Conservation (phyloP, 2,888 invertebrate genomes). For the Troglohyphantes excavatus region DNA sequence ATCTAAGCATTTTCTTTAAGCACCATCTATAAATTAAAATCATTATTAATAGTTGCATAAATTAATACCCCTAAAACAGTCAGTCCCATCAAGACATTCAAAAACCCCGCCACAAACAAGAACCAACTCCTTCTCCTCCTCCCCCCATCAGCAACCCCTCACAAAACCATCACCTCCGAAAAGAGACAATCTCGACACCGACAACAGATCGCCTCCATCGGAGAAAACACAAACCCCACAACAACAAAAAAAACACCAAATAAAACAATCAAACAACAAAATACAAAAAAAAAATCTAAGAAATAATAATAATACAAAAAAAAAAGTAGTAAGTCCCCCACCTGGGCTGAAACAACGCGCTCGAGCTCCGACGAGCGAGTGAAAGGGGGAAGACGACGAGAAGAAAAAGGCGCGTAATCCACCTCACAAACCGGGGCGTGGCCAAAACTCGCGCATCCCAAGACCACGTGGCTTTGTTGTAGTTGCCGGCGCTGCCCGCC, state of each 20-base stretch:
- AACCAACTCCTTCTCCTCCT: constrained; percentile 6
- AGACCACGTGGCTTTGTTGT: constrained; percentile 75
- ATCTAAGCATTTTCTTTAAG: no score
- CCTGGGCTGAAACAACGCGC: constrained; percentile 24
- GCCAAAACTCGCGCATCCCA: constrained; percentile 20
- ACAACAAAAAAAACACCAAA: neutral
- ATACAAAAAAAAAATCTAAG: constrained; percentile 20
- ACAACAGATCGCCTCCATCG: neutral
- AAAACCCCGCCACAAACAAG: constrained; percentile 34
- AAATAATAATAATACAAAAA: constrained; percentile 14
- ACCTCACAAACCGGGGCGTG: constrained; percentile 57
- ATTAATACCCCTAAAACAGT: no score
- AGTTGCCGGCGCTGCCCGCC: constrained; percentile 33
- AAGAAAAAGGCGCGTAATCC: constrained; percentile 38
- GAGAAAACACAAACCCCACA: neutral
- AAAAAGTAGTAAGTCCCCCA: constrained; percentile 46
- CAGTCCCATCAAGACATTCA: no score
- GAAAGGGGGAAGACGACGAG: constrained; percentile 17
- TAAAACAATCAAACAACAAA: neutral
- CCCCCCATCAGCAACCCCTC: constrained; percentile 8
- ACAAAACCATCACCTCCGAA: neutral
- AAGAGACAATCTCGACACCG: neutral
- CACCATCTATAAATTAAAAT: no score
- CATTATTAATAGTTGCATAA: no score
- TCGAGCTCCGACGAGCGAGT: constrained; percentile 19